Conservation (phyloP, 2,113 vertebrate genomes). For the Cisticola juncidis region DNA sequence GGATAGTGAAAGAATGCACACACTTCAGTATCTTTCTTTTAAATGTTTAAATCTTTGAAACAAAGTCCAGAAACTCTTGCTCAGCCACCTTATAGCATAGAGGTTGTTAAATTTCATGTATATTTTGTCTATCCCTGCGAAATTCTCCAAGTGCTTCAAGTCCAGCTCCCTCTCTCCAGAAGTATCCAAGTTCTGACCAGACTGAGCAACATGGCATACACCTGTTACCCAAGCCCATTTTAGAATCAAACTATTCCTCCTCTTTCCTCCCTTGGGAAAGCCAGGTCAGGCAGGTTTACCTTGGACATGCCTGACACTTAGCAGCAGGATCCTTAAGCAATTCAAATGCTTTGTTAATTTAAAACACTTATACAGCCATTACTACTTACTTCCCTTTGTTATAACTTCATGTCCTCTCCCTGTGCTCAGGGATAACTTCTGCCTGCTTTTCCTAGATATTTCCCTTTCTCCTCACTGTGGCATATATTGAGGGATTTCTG, state of each 20-base stretch:
- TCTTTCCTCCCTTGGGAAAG: neutral
- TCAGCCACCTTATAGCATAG: neutral
- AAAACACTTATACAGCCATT: neutral
- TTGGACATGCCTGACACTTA: neutral
- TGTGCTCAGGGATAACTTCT: neutral
- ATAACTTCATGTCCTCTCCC: neutral
- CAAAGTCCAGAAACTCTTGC: neutral
- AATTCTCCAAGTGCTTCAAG: neutral
- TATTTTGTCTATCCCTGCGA: neutral
- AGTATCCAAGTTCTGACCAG: neutral
- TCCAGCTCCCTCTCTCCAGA: neutral
- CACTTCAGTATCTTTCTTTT: neutral
- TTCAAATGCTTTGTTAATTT: neutral
- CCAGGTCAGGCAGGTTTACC: neutral
- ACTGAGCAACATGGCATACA: neutral
- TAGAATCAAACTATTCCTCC: neutral
- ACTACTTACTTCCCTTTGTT: neutral
- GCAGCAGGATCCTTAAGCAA: neutral
- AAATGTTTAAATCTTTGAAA: neutral
- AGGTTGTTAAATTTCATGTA: neutral
- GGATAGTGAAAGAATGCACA: neutral
- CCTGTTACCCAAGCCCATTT: neutral
- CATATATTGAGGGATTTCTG: neutral
- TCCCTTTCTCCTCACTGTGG: neutral
- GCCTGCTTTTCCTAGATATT: neutral